Conservation (phyloP, 2,888 invertebrate genomes). For the Pseudeuparius sepicola region DNA sequence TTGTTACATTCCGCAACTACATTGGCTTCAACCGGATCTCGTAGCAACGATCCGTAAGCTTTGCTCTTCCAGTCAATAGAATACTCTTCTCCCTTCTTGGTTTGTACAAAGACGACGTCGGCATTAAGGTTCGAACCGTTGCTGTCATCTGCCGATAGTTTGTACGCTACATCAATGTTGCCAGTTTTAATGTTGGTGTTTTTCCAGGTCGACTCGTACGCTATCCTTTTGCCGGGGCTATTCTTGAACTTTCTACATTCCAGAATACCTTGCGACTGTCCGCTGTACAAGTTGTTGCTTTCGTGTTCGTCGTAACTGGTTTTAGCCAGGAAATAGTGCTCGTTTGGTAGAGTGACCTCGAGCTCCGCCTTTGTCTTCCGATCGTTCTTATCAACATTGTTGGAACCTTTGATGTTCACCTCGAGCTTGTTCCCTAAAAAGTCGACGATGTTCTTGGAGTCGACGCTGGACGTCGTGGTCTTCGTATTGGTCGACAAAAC, state of each 20-base stretch:
- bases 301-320: constrained; percentile 32
- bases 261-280: constrained; percentile 30
- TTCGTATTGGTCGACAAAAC: constrained; percentile 54
- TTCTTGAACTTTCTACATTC: constrained; percentile 39
- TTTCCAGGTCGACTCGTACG: constrained; percentile 34
- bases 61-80: constrained; percentile 21
- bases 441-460: constrained; percentile 48
- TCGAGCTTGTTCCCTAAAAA: constrained; percentile 41
- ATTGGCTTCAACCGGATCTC: constrained; percentile 32
- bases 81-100: constrained; percentile 19
- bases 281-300: constrained; percentile 29
- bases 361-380: constrained; percentile 41
- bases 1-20: constrained; percentile 26
- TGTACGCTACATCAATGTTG: constrained; percentile 37
- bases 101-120: constrained; percentile 20
- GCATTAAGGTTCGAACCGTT: constrained; percentile 41
- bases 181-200: constrained; percentile 38
- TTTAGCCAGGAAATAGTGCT: constrained; percentile 39
- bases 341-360: constrained; percentile 44
- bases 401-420: constrained; percentile 40
- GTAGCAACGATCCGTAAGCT: constrained; percentile 35
- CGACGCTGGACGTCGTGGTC: constrained; percentile 42
- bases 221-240: constrained; percentile 38
- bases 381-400: constrained; percentile 38
- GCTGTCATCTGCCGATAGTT: constrained; percentile 39